Conservation (phyloP, 2,888 invertebrate genomes). For the Chrysina gloriosa region DNA sequence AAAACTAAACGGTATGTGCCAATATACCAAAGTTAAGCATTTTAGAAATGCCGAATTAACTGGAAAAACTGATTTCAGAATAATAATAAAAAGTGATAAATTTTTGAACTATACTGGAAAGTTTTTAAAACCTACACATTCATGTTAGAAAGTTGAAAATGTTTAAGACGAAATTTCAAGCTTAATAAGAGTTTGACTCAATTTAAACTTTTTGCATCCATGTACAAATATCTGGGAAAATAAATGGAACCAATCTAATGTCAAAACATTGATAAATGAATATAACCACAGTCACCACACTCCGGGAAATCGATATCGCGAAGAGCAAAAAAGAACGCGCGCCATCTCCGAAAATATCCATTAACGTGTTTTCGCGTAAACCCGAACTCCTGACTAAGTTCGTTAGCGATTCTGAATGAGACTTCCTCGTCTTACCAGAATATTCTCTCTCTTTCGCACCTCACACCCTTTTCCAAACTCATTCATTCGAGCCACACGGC, state of each 20-base stretch:
- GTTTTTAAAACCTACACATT: too few species aligned
- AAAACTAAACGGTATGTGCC: too few species aligned
- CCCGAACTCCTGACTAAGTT: conserved; percentile 49
- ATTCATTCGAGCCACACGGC: conserved; percentile 49
- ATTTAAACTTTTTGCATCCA: conserved; percentile 23
- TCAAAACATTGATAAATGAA: conserved; percentile 32
- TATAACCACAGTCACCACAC: conserved; percentile 5
- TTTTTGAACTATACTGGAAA: too few species aligned
- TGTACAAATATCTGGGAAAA: conserved; percentile 7
- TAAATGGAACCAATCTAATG: conserved; percentile 30
- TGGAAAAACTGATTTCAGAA: too few species aligned
- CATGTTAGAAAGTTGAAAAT: not conserved
- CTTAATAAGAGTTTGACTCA: conserved; percentile 8
- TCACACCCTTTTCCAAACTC: conserved; percentile 50
- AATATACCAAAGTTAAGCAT: too few species aligned
- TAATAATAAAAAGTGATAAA: too few species aligned
- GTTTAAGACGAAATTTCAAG: not conserved
- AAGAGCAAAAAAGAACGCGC: conserved; percentile 6
- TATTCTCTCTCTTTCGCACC: conserved; percentile 44
- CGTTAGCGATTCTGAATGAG: conserved; percentile 58
- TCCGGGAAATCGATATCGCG: conserved; percentile 4
- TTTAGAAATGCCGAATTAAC: too few species aligned
- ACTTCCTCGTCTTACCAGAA: conserved; percentile 36
- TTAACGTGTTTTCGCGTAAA: conserved; percentile 31
- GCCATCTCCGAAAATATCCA: conserved; percentile 23